Conservation (phyloP, 2,797 vertebrate genomes). For the Diplodus puntazzo region DNA sequence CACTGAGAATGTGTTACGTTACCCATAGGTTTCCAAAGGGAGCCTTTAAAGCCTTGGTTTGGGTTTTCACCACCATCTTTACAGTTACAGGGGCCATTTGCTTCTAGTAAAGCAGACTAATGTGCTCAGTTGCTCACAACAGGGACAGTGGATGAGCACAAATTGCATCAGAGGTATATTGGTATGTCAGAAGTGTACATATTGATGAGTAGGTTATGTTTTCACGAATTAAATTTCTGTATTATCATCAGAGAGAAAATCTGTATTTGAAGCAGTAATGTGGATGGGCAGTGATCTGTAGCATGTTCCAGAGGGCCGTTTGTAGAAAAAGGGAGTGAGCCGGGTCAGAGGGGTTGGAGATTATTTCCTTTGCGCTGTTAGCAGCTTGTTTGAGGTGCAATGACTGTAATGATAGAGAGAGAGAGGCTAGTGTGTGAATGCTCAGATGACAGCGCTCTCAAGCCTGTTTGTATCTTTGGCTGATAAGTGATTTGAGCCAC, state of each 20-base stretch:
- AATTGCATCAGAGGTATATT: neutral
- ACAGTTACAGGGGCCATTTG: neutral
- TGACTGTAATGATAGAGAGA: constrained; percentile 28
- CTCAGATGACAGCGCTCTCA: neutral
- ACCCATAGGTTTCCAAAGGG: neutral
- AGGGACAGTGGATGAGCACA: neutral
- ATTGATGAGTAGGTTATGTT: neutral
- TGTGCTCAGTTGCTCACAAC: constrained; percentile 1
- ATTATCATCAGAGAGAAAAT: neutral
- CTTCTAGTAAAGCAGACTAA: constrained; percentile 9
- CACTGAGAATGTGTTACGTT: neutral
- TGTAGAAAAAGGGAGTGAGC: constrained; percentile 17
- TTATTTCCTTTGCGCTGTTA: constrained; percentile 33
- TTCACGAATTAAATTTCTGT: constrained; percentile 6
- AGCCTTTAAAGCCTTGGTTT: neutral
- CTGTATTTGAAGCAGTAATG: constrained; percentile 7
- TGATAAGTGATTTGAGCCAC: constrained; percentile 17
- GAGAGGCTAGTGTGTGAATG: constrained; percentile 17
- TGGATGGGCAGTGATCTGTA: constrained; percentile 27
- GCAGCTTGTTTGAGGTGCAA: constrained; percentile 32
- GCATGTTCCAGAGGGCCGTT: constrained; percentile 6
- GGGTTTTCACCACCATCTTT: neutral
- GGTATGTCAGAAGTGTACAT: neutral
- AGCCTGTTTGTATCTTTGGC: constrained; percentile 20
- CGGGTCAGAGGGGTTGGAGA: constrained; percentile 8